These are phyloP conservation scores for Sialia sialis DNA, from an alignment of 2,113 vertebrate genomes.

Conservation along the genomic window DNA sequence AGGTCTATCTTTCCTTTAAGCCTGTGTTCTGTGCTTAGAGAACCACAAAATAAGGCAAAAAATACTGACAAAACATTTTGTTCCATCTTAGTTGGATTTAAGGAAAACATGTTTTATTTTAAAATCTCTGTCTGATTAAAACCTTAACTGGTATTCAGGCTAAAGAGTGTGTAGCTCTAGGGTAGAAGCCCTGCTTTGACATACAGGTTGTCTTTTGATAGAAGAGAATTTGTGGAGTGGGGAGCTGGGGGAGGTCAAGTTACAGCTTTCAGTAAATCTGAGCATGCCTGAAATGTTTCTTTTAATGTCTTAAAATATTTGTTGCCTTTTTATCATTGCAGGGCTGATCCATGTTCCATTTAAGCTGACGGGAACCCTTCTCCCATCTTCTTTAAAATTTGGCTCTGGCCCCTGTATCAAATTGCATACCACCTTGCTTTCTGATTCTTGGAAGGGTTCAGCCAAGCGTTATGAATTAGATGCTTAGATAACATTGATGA, in stretches of 20 bases:
- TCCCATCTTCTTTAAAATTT: conserved; percentile 24
- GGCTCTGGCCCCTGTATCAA: background rate
- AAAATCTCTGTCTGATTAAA: background rate
- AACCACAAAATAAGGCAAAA: background rate
- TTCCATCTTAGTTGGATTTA: background rate
- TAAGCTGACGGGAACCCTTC: conserved; percentile 26
- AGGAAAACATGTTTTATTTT: background rate
- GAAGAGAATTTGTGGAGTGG: conserved; percentile 21
- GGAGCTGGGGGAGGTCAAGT: background rate
- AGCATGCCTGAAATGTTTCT: conserved; percentile 28
- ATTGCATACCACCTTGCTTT: conserved; percentile 50
- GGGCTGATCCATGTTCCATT: conserved; percentile 36
- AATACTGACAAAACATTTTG: background rate
- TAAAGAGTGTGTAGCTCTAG: background rate
- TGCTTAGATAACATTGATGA: conserved; percentile 53
- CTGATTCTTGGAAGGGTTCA: conserved; percentile 58
- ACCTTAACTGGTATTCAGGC: background rate
- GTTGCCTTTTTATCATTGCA: conserved; percentile 37
- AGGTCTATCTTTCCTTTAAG: background rate
- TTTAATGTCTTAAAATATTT: conserved; percentile 49
- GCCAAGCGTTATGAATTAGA: conserved; percentile 57
- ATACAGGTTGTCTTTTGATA: conserved; percentile 12
- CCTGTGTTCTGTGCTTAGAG: background rate
- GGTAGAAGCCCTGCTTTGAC: background rate
- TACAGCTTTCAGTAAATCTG: conserved; percentile 54